Conservation (phyloP, 2,113 vertebrate genomes). For the Pyxicephalus adspersus region DNA sequence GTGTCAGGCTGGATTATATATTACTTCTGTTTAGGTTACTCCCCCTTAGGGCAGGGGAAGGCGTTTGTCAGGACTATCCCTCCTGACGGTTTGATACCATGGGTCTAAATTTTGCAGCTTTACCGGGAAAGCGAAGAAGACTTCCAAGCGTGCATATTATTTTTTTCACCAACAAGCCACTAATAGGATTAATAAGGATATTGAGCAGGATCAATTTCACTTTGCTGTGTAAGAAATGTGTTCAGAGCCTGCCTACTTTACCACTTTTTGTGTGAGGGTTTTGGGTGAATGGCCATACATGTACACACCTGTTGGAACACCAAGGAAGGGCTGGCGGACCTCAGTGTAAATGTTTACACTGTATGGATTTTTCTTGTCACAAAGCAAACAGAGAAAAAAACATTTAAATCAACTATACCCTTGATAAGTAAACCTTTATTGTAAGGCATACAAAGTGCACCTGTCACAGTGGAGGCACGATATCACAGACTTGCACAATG, state of each 20-base stretch:
- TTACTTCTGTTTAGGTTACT: conserved; percentile 2
- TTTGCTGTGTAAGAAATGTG: no score
- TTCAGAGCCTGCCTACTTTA: no score
- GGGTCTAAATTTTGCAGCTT: conserved; percentile 1
- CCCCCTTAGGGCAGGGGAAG: conserved; percentile 2
- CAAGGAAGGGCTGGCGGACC: not conserved
- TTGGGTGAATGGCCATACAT: not conserved
- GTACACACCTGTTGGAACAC: conserved; percentile 35
- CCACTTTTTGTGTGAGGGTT: no score
- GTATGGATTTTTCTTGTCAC: not conserved
- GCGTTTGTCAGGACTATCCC: not conserved
- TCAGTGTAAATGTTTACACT: conserved; percentile 27
- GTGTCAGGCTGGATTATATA: not conserved
- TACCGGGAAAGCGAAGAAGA: not conserved
- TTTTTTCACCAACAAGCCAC: no score
- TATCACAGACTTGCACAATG: not conserved
- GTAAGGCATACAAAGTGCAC: no score
- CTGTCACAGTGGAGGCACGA: not conserved
- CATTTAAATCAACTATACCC: not conserved
- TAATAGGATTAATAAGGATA: no score
- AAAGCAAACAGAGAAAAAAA: no score
- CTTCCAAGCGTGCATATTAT: no score
- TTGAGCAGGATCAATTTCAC: no score
- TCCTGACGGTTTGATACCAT: conserved; percentile 14
- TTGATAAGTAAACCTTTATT: no score